Evolutionary conservation across 2,888 invertebrate genomes (phyloP), one percentile per base, ranked within the genome.

Genomic region (Tubiluchus corallicola): DNA sequence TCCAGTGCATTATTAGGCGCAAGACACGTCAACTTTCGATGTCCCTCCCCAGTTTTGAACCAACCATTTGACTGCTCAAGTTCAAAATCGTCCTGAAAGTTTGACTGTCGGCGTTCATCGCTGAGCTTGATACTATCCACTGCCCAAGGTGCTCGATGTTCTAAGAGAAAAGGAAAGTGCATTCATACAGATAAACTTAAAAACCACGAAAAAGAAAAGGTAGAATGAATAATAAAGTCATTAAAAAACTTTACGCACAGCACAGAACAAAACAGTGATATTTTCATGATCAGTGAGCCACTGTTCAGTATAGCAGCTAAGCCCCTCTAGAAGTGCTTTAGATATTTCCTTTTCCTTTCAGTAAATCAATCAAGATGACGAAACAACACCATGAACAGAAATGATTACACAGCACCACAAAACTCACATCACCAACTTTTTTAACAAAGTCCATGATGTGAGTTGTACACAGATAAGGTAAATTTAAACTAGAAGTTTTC

Each of bases 51-150:
- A 3, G 61, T 57, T 46, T 57, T 51, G 51, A 58, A 60, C 64
- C 64, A 64, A 38, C 59, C 58, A 45, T 62, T 56, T n/a, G 57
- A 56, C 47, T 55, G 56, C 53, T 58, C 56, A 41, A 56, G 55
- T 45, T 54, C 52, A 48, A 64, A 63, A 45, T 58, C 56, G 45
- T 64, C 64, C 47, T 61, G 57, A 48, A 66, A 63, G 19, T 58
- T 58, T n/a, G 50, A 46, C 15, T 55, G 50, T 58, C 59, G 2
- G 59, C 60, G 39, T 50, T 65, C 63, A 4, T 62, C 59, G 13
- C 60, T 58, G 20, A 65, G 54, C 40, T 62, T 53, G 2, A 66
- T 59, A 49, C 64, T 60, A 52, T 65, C 66, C 17, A 66, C 47
- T 3, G 64, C 63, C 65, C 65, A 66, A 44, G 63, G 59, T 3